phyloP scores from a whole-genome alignment of 2,888 invertebrate genomes.

The Clistopyga incitator region DNA sequence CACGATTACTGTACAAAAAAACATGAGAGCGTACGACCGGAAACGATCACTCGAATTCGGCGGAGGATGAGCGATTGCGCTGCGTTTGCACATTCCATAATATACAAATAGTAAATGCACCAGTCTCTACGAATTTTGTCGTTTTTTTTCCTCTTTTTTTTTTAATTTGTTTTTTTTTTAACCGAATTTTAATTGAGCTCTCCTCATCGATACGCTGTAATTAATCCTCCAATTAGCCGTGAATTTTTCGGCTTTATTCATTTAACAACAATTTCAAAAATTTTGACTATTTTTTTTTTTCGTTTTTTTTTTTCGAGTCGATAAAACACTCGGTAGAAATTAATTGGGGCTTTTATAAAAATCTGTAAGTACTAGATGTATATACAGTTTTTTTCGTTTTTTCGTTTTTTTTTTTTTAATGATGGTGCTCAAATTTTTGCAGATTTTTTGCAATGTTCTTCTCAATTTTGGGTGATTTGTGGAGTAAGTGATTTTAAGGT shows the following conservation, averaged over 20 bases:
- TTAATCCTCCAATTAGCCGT: background rate
- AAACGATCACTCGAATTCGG: conserved; percentile 53
- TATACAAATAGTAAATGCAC: conserved; percentile 36
- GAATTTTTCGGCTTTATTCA: background rate
- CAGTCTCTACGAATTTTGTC: conserved; percentile 11
- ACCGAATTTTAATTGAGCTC: background rate
- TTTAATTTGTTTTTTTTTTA: background rate
- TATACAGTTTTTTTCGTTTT: background rate
- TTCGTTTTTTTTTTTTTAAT: no score
- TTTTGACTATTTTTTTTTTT: background rate
- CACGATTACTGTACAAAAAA: conserved; percentile 60
- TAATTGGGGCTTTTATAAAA: background rate
- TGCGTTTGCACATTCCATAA: conserved; percentile 31
- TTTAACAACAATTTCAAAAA: conserved; percentile 3
- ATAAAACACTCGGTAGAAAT: background rate
- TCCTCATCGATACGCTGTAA: background rate
- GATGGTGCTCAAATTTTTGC: background rate
- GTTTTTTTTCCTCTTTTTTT: background rate
- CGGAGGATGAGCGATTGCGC: conserved; percentile 33
- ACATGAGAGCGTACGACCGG: conserved; percentile 40
- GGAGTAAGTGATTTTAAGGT: no score
- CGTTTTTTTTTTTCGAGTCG: no score
- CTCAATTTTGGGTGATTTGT: no score
- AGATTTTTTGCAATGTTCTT: no score
- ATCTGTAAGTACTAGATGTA: background rate